These are phyloP conservation scores for Panthera leo DNA, from an alignment of 2,113 vertebrate genomes.

Conservation along the genomic window DNA sequence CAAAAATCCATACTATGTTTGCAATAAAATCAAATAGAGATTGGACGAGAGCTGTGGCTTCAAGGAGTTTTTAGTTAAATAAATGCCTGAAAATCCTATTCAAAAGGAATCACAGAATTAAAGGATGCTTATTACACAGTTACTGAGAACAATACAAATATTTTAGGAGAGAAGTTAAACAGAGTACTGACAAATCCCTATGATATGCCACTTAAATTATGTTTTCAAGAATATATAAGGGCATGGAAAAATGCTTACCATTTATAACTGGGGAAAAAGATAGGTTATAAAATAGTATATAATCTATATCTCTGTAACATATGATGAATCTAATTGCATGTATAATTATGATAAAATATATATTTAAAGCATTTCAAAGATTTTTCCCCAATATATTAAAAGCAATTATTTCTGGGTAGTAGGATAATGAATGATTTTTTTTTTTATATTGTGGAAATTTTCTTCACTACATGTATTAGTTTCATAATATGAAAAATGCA, in stretches of 20 bases:
- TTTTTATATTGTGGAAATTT: slow-evolving; percentile 12
- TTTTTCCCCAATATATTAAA: slow-evolving; percentile 37
- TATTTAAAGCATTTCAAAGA: neutral
- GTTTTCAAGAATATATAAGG: neutral
- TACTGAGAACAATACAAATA: neutral
- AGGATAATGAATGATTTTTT: neutral
- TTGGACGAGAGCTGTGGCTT: slow-evolving; percentile 1
- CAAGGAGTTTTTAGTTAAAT: slow-evolving; percentile 45
- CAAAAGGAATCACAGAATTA: neutral
- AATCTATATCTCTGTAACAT: neutral
- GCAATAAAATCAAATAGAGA: neutral
- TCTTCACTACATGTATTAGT: slow-evolving; percentile 16
- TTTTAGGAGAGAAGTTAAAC: slow-evolving; percentile 27
- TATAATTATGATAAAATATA: slow-evolving; percentile 11
- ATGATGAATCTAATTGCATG: neutral
- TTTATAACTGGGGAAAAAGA: neutral
- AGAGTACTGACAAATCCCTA: neutral
- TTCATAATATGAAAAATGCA: neutral
- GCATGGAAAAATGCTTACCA: neutral
- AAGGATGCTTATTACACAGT: neutral
- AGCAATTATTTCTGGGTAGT: neutral
- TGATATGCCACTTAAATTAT: slow-evolving; percentile 22
- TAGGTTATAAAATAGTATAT: neutral
- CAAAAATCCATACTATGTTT: neutral
- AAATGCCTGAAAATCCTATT: slow-evolving; percentile 9